Percentiles rank a stretch among this genome's conserved stretches.
These are phyloP conservation scores for Rhinella marina DNA, from an alignment of 2,797 vertebrate species.

Conservation along the genomic window DNA sequence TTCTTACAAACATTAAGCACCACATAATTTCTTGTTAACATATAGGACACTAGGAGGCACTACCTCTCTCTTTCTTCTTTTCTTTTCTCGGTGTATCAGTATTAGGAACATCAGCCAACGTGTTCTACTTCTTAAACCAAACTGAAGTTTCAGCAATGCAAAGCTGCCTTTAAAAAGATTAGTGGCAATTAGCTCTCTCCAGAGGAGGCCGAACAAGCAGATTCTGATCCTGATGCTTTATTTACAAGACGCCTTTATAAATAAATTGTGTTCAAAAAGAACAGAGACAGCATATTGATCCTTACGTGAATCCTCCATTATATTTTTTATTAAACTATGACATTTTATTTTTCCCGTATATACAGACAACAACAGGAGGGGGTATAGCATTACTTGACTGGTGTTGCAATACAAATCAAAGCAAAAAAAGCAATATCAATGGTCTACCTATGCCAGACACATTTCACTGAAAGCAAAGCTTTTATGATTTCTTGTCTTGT, in stretches of 20 bases:
- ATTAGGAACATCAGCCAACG: background rate
- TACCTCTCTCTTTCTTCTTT: background rate
- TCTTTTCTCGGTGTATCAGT: background rate
- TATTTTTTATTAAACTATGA: constrained; percentile 62
- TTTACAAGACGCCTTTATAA: constrained; percentile 63
- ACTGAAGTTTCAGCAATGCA: constrained; percentile 42
- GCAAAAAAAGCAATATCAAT: background rate
- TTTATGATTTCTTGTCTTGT: no score
- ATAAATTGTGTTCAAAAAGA: constrained; percentile 62
- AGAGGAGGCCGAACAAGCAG: constrained; percentile 55
- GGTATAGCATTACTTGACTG: constrained; percentile 19
- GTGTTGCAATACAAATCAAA: constrained; percentile 1
- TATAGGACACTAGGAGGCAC: background rate
- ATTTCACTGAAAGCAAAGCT: background rate
- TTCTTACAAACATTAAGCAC: no score
- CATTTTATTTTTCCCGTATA: constrained; percentile 59
- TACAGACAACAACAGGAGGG: constrained; percentile 30
- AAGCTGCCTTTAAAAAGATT: constrained; percentile 48
- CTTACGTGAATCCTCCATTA: constrained; percentile 59
- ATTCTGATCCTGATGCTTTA: constrained; percentile 62
- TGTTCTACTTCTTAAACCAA: constrained; percentile 19
- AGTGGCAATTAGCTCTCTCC: constrained; percentile 59
- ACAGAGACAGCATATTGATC: constrained; percentile 62
- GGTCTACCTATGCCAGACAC: background rate
- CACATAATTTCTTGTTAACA: background rate